Evolutionary conservation across 2,797 vertebrate species (phyloP).

Genomic region (Schizopygopsis malacanthus): DNA sequence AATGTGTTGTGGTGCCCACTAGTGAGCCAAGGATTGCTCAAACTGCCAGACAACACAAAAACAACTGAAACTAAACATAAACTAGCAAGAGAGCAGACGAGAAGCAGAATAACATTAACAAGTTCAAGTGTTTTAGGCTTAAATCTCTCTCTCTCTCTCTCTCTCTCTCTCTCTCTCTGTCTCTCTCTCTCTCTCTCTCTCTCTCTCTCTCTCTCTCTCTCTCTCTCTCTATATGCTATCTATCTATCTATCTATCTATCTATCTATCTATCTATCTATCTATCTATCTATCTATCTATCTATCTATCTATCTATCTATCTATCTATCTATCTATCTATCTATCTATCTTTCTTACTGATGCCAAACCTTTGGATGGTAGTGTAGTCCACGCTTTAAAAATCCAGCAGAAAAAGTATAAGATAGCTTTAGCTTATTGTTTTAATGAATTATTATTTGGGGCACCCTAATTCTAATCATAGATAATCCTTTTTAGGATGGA

Average conservation of each 20-base stretch:
- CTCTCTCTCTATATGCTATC: no score
- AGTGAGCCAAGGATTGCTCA: neutral
- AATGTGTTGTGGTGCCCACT: neutral
- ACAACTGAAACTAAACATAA: neutral
- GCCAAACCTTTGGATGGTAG: neutral
- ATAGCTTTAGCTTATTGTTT: neutral
- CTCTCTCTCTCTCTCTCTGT: no score
- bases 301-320: no score
- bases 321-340: no score
- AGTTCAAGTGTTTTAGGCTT: no score
- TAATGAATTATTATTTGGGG: neutral
- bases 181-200: no score
- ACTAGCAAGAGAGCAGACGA: neutral
- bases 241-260: no score
- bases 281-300: no score
- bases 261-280: no score
- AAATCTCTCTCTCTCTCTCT: no score
- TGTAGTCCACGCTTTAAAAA: neutral
- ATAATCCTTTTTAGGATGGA: constrained; percentile 8
- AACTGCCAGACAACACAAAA: neutral
- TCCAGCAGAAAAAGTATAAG: neutral
- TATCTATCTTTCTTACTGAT: no score
- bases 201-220: no score
- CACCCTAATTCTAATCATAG: neutral
- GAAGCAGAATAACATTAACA: neutral